Conservation (phyloP, 2,888 invertebrate species). For the Melinopterus prodromus region DNA sequence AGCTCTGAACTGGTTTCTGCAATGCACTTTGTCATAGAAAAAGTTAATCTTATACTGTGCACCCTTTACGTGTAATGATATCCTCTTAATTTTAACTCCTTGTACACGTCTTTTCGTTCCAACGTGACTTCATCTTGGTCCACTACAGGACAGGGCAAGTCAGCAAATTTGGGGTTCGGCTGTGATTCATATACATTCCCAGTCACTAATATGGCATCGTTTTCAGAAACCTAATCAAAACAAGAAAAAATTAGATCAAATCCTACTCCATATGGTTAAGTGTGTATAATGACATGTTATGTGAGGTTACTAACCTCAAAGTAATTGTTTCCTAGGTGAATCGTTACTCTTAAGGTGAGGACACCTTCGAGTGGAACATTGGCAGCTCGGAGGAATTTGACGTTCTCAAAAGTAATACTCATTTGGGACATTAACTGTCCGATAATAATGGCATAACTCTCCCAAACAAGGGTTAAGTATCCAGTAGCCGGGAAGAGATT, state of each 20-base stretch:
- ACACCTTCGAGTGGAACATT: constrained; percentile 61
- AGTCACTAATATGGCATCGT: constrained; percentile 71
- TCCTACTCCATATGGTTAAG: too few relatives aligned
- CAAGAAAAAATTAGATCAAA: too few relatives aligned
- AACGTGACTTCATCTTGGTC: constrained; percentile 15
- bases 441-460: constrained; percentile 61
- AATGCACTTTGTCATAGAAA: neutral
- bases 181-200: constrained; percentile 67
- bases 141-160: neutral
- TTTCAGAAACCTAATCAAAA: constrained; percentile 67
- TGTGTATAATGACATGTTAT: neutral
- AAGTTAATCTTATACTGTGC: neutral
- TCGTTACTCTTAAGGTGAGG: constrained; percentile 43
- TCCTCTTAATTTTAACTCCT: constrained; percentile 72
- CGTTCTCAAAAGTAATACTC: constrained; percentile 67
- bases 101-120: constrained; percentile 69
- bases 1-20: constrained; percentile 44
- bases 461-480: constrained; percentile 63
- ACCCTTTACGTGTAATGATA: constrained; percentile 59
- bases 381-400: constrained; percentile 68
- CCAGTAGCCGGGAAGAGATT: constrained; percentile 69
- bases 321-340: constrained; percentile 47
- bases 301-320: constrained; percentile 48
- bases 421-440: constrained; percentile 57
- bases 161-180: neutral